These are phyloP conservation scores for Micrasema minimum DNA, from an alignment of 1,140 invertebrate genomes.

Conservation along the genomic window DNA sequence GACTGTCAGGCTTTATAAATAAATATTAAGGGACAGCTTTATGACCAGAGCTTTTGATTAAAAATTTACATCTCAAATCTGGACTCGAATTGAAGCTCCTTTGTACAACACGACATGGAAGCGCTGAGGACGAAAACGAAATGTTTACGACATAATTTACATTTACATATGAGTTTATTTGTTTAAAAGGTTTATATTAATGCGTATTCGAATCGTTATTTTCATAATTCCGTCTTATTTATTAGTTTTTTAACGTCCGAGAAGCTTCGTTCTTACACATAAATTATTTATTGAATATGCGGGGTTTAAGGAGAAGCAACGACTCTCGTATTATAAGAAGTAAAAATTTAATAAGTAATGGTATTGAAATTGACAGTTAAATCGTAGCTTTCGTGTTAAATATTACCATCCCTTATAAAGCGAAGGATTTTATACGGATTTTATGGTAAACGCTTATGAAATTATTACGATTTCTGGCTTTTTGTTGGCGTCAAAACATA, in stretches of 20 bases:
- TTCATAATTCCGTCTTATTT: constrained; percentile 32
- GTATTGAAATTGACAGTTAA: too few relatives aligned
- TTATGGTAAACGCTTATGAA: too few relatives aligned
- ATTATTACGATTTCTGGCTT: too few relatives aligned
- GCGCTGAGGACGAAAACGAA: constrained; percentile 13
- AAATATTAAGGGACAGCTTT: constrained; percentile 53
- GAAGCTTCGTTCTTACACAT: not conserved
- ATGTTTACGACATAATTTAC: constrained; percentile 33
- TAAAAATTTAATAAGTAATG: too few relatives aligned
- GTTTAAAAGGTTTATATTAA: constrained; percentile 33
- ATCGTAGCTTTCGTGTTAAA: too few relatives aligned
- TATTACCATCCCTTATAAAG: too few relatives aligned
- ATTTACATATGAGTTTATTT: constrained; percentile 37
- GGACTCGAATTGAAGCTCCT: constrained; percentile 22
- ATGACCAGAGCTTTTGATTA: constrained; percentile 49
- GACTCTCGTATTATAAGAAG: too few relatives aligned
- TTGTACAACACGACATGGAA: constrained; percentile 24
- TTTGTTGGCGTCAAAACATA: too few relatives aligned
- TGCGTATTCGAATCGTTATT: constrained; percentile 1
- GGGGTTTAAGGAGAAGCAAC: too few relatives aligned
- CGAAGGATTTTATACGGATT: too few relatives aligned
- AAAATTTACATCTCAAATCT: constrained; percentile 43
- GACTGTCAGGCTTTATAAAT: constrained; percentile 49
- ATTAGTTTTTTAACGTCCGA: not conserved
- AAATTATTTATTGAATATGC: constrained; percentile 3